A percentile compares a stretch with the other conserved stretches of the same genome.
phyloP scores from a whole-genome alignment of 2,888 invertebrate species.

The Diarsia brunnea region DNA sequence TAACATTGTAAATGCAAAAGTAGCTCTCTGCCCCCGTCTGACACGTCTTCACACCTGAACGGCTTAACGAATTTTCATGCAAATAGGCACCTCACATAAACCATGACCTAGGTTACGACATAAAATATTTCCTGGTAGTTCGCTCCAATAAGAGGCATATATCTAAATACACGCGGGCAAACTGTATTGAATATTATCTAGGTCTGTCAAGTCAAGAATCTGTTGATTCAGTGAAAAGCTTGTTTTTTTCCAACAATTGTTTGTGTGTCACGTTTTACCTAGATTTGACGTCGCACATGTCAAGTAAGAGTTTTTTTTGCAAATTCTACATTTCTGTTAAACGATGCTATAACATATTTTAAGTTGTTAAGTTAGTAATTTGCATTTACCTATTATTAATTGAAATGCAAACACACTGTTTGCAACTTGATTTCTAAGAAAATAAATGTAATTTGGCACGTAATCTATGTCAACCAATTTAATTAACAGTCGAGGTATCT shows the following conservation, averaged over 20 bases:
- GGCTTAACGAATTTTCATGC: neutral
- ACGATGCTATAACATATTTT: constrained; percentile 21
- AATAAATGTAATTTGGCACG: neutral
- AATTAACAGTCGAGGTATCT: neutral
- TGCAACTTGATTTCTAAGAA: neutral
- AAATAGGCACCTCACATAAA: neutral
- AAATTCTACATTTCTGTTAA: constrained; percentile 3
- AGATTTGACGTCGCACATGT: constrained; percentile 16
- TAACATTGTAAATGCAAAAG: neutral
- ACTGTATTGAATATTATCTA: constrained; percentile 16
- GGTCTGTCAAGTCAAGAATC: constrained; percentile 32
- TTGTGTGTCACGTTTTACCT: constrained; percentile 41
- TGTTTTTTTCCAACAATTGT: constrained; percentile 17
- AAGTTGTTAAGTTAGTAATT: neutral
- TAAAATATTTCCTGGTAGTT: neutral
- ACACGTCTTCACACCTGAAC: neutral
- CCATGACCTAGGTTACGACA: constrained; percentile 3
- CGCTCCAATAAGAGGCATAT: neutral
- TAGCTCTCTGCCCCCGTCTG: neutral
- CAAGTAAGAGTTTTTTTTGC: neutral
- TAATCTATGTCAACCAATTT: neutral
- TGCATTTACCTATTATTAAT: constrained; percentile 1
- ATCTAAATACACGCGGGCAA: too few relatives aligned
- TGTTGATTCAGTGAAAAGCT: constrained; percentile 42
- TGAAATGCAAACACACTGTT: constrained; percentile 4